Percentiles rank a stretch among this genome's conserved stretches.
These are phyloP conservation scores for Abscondita cerata DNA, from an alignment of 2,888 invertebrate genomes.

Conservation along the genomic window DNA sequence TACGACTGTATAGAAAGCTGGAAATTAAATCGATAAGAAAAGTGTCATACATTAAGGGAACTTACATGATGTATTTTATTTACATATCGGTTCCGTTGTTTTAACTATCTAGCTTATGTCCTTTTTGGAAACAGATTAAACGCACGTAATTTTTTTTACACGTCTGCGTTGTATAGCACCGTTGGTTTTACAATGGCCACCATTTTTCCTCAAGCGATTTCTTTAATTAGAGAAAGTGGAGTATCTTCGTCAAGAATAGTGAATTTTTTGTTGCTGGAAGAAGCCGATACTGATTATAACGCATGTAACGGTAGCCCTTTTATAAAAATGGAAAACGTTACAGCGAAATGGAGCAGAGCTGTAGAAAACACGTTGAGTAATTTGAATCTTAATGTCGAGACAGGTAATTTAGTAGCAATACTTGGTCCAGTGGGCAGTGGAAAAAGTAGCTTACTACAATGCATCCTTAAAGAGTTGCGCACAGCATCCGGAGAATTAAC, in stretches of 20 bases:
- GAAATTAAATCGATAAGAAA: slow-evolving; percentile 66
- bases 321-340: slow-evolving; percentile 48
- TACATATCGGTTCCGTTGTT: slow-evolving; percentile 80
- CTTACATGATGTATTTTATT: slow-evolving; percentile 80
- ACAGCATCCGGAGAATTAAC: slow-evolving; percentile 63
- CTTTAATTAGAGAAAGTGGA: not conserved
- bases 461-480: not conserved
- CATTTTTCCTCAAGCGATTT: not conserved
- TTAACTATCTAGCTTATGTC: slow-evolving; percentile 73
- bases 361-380: slow-evolving; percentile 51
- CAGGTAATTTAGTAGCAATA: slow-evolving; percentile 59
- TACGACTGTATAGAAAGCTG: slow-evolving; percentile 64
- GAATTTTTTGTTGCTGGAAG: slow-evolving; percentile 55
- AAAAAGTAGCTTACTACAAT: slow-evolving; percentile 71
- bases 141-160: not conserved
- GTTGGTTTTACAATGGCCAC: not conserved
- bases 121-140: not conserved
- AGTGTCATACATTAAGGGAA: slow-evolving; percentile 68
- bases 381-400: slow-evolving; percentile 47
- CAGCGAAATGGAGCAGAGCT: slow-evolving; percentile 53
- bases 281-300: slow-evolving; percentile 47
- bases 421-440: slow-evolving; percentile 68
- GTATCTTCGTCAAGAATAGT: slow-evolving; percentile 55
- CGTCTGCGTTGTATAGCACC: not conserved
- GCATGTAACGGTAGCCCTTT: slow-evolving; percentile 23